Evolutionary conservation across 2,797 vertebrate species (phyloP).

Genomic region (Pangasius sanitwongsei): DNA sequence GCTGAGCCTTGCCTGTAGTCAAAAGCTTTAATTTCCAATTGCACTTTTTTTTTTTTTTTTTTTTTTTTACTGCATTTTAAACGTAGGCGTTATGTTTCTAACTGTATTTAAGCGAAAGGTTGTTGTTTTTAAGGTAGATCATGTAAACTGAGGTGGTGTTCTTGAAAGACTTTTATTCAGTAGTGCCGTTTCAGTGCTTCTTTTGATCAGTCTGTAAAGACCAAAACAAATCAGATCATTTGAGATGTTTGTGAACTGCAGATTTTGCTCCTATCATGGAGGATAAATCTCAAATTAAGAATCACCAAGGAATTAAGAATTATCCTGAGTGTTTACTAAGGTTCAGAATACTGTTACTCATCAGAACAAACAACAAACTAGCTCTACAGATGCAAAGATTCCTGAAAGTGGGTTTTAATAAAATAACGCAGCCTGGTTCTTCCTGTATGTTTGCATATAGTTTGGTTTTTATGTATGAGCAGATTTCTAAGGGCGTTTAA

Average conservation of each 20-base stretch:
- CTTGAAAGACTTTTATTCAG: not conserved
- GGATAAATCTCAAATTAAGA: not conserved
- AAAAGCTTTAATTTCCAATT: conserved; percentile 43
- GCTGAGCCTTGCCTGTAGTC: conserved; percentile 51
- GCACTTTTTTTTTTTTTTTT: conserved; percentile 31
- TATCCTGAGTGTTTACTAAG: not conserved
- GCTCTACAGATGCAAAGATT: not conserved
- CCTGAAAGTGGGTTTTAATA: not conserved
- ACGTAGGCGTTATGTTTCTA: conserved; percentile 1
- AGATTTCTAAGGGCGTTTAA: not conserved
- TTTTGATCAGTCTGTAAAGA: not conserved
- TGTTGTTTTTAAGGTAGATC: not conserved
- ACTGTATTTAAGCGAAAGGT: not conserved
- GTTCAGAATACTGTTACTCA: not conserved
- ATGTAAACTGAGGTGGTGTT: not conserved
- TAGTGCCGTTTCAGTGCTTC: not conserved
- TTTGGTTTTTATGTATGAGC: not conserved
- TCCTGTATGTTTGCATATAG: conserved; percentile 2
- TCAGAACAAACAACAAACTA: not conserved
- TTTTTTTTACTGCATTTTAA: conserved; percentile 15
- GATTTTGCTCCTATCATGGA: no score
- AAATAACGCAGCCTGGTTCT: not conserved
- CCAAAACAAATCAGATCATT: conserved; percentile 1
- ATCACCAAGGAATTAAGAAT: not conserved
- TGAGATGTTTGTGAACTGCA: not conserved